These are phyloP conservation scores for Drosophila leonis DNA, from an alignment of 2,888 invertebrate species.

Conservation along the genomic window DNA sequence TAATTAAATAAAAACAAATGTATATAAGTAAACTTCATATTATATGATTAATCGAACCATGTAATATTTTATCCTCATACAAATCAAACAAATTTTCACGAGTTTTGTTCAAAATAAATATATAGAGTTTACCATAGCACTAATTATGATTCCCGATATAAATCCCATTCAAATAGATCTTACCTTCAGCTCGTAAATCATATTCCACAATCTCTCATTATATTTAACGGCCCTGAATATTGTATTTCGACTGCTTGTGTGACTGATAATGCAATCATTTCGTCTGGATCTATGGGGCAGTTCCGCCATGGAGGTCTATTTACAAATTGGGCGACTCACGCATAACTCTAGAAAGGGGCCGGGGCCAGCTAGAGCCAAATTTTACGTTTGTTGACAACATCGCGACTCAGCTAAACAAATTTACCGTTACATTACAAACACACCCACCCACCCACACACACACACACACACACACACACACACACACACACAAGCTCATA, in stretches of 20 bases:
- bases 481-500: too few species aligned
- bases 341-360: constrained; percentile 35
- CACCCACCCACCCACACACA: constrained; percentile 18
- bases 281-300: constrained; percentile 3
- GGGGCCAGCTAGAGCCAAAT: constrained; percentile 31
- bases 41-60: background rate
- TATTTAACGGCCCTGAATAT: background rate
- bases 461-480: constrained; percentile 14
- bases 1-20: too few species aligned
- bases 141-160: background rate
- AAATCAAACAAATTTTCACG: background rate
- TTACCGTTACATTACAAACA: constrained; percentile 31
- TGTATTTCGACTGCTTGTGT: background rate
- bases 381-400: constrained; percentile 56
- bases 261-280: background rate
- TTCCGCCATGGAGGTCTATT: background rate
- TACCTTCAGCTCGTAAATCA: background rate
- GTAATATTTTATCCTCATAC: background rate
- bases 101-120: background rate
- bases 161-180: background rate
- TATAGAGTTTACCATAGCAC: background rate
- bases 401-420: constrained; percentile 36
- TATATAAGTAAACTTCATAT: too few species aligned
- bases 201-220: constrained; percentile 1
- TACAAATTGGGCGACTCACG: constrained; percentile 50